A percentile compares a stretch with the other conserved stretches of the same genome.
Evolutionary conservation across 2,113 vertebrate species (phyloP).

Genomic region (Oceanodroma tethys): DNA sequence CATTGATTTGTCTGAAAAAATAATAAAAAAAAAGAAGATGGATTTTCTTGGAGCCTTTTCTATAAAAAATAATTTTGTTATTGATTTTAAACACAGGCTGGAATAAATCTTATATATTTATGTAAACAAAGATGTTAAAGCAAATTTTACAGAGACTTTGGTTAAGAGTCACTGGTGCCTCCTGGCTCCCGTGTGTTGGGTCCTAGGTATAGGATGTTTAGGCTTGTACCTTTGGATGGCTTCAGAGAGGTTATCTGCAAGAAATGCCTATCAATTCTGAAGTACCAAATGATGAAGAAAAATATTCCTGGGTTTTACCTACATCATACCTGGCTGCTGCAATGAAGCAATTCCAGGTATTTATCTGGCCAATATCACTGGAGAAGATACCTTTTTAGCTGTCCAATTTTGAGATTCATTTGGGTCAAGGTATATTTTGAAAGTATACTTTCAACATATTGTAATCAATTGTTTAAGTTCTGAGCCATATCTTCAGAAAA

Average conservation of each 20-base stretch:
- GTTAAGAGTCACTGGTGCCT: not conserved
- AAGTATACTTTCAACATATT: not conserved
- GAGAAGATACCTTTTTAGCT: not conserved
- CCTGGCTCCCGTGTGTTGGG: not conserved
- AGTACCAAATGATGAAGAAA: not conserved
- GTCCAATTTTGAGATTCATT: not conserved
- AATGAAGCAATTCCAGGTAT: not conserved
- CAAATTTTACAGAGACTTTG: not conserved
- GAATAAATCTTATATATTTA: not conserved
- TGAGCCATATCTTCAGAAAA: not conserved
- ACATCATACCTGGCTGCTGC: not conserved
- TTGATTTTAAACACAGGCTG: not conserved
- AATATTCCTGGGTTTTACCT: not conserved
- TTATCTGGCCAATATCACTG: not conserved
- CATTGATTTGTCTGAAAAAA: not conserved
- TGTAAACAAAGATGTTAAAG: not conserved
- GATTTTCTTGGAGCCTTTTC: not conserved
- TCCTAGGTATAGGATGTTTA: not conserved
- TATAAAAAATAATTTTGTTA: not conserved
- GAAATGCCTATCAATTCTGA: not conserved
- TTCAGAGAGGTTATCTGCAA: not conserved
- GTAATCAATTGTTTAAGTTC: not conserved
- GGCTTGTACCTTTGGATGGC: not conserved
- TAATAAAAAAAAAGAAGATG: not conserved
- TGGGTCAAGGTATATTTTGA: not conserved